Conservation (phyloP, 2,113 vertebrate genomes). For the Anthoscopus minutus region DNA sequence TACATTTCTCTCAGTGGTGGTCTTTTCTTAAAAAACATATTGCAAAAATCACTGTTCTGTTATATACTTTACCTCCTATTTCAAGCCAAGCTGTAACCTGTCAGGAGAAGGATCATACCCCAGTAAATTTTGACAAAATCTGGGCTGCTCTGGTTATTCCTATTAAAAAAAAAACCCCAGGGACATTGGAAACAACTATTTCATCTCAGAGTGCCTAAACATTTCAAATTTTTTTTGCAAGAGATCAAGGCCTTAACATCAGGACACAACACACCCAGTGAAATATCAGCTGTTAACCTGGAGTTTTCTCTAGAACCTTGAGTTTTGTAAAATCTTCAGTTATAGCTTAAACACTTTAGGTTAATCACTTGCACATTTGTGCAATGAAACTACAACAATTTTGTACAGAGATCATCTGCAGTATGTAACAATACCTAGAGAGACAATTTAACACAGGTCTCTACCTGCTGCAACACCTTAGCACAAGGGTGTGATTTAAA, state of each 20-base stretch:
- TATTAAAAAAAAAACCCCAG: neutral
- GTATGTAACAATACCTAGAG: neutral
- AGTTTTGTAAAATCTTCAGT: neutral
- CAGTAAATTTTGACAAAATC: neutral
- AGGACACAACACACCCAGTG: neutral
- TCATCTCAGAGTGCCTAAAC: neutral
- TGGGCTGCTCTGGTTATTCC: neutral
- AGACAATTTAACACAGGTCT: conserved; percentile 24
- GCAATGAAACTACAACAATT: neutral
- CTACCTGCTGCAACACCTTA: conserved; percentile 30
- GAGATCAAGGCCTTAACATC: neutral
- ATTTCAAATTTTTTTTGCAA: neutral
- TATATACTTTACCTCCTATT: neutral
- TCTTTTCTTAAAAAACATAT: neutral
- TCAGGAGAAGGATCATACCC: neutral
- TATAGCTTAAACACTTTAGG: neutral
- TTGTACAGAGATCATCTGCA: neutral
- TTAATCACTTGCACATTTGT: conserved; percentile 27
- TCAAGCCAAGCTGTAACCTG: neutral
- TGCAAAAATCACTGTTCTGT: neutral
- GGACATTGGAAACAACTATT: neutral
- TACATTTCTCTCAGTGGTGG: neutral
- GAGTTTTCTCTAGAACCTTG: neutral
- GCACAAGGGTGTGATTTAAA: conserved; percentile 44
- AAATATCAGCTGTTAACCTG: neutral